phyloP scores from a whole-genome alignment of 2,888 invertebrate genomes.

The Noctua fimbriata region DNA sequence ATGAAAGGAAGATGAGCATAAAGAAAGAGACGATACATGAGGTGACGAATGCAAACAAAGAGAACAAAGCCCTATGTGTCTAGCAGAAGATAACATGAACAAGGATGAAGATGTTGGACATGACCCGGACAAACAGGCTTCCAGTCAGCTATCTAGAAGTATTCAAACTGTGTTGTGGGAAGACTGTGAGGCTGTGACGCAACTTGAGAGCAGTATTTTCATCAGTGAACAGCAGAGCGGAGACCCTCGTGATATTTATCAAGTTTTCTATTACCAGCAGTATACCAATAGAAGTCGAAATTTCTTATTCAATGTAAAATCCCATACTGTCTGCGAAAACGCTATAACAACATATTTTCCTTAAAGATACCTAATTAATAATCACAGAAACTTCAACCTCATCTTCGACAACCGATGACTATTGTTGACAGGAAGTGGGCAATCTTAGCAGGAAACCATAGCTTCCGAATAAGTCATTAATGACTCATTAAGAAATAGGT shows the following conservation, averaged over 20 bases:
- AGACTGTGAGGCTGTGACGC: background rate
- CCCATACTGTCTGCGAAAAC: background rate
- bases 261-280: background rate
- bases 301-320: background rate
- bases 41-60: background rate
- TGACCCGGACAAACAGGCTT: background rate
- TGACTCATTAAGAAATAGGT: slow-evolving; percentile 59
- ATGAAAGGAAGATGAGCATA: background rate
- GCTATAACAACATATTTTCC: background rate
- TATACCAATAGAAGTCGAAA: background rate
- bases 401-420: slow-evolving; percentile 36
- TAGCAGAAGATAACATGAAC: background rate
- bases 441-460: slow-evolving; percentile 57
- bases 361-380: slow-evolving; percentile 5
- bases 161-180: background rate
- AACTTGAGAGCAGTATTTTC: background rate
- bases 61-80: background rate
- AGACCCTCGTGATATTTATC: background rate
- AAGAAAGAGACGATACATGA: background rate
- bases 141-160: no score
- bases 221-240: background rate
- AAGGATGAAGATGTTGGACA: background rate
- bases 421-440: slow-evolving; percentile 44
- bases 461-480: slow-evolving; percentile 66
- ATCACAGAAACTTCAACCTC: slow-evolving; percentile 14